Evolutionary conservation across 2,797 vertebrate genomes (phyloP), one percentile per base, ranked within the genome.

Genomic region (Syncerus caffer): DNA sequence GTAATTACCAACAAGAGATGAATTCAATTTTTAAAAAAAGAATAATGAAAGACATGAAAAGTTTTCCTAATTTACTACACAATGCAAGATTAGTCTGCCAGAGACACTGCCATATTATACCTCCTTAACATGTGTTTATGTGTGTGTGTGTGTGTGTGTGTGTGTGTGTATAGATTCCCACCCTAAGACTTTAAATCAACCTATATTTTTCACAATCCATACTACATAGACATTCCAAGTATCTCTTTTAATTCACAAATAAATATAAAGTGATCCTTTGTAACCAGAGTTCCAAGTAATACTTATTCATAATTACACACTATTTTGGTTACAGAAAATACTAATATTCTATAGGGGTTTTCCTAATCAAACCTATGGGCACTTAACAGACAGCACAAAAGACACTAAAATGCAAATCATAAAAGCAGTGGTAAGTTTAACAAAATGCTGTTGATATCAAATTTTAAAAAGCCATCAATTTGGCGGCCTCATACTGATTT

Each of bases 381-480:
- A 95, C 45, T 97, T 93, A 92, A 53, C 92, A 97, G 31, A 79
- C 25, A 96, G 14, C 93, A 98, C 53, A 93, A 95, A 91, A 97
- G 96, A 97, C 90, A 97, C 60, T 29, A 76, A 76, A 29, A 53
- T 64, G 11, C 11, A 57, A 94, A 21, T n/a, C 53, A 93, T 85
- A 76, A 93, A 97, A 98, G 85, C 25, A 88, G 80, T 79, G 50
- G 51, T 55, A 97, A 97, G 74, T 98, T 98, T 98, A 99, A 99
- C 98, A 98, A 99, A 98, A 98, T 45, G 71, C 93, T 98, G 98
- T 96, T 99, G 97, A 99, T 98, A 99, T 90, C 95, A 98, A 97
- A 98, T 97, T 98, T 98, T 99, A 96, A 97, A 94, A 98, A 98
- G 96, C 88, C 94, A 97, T 96, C 96, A 97, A 97, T 96, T 23